A percentile compares a stretch with the other conserved stretches of the same genome.
phyloP scores from a whole-genome alignment of 2,113 vertebrate species.

The Myrmecobius fasciatus region DNA sequence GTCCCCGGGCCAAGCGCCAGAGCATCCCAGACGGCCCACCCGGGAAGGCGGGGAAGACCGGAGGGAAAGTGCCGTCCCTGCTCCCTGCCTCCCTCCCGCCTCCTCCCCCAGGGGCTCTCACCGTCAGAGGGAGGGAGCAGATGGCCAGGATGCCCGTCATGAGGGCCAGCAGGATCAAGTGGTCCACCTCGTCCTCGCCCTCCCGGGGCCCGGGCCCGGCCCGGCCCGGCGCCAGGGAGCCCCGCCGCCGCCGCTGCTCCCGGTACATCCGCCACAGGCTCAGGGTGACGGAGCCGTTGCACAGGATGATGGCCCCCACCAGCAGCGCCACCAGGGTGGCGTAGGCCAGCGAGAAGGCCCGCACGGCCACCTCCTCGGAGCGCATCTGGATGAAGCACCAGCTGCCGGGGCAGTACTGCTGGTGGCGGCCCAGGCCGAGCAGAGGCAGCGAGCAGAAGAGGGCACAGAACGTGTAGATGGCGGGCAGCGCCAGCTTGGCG shows the following conservation, averaged over 20 bases:
- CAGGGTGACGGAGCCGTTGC: slow-evolving; percentile 90
- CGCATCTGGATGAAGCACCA: slow-evolving; percentile 95
- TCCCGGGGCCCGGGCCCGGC: slow-evolving; percentile 74
- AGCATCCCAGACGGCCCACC: too few species aligned
- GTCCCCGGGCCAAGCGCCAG: not conserved
- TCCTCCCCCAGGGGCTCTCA: slow-evolving; percentile 78
- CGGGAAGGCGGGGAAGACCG: not conserved
- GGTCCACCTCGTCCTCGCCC: slow-evolving; percentile 90
- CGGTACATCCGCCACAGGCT: slow-evolving; percentile 92
- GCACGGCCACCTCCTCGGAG: slow-evolving; percentile 50
- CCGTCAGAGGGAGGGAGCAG: slow-evolving; percentile 92
- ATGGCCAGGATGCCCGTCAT: slow-evolving; percentile 91
- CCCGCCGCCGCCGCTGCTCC: slow-evolving; percentile 85
- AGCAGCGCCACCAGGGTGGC: slow-evolving; percentile 88
- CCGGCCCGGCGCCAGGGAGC: slow-evolving; percentile 78
- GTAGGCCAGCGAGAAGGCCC: slow-evolving; percentile 91
- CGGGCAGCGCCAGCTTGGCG: slow-evolving; percentile 84
- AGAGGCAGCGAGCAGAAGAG: slow-evolving; percentile 89
- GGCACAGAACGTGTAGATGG: slow-evolving; percentile 86
- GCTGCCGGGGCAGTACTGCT: slow-evolving; percentile 92
- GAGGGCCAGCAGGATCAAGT: slow-evolving; percentile 89
- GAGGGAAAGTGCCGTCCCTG: too few species aligned
- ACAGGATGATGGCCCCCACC: slow-evolving; percentile 87
- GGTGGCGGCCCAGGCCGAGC: slow-evolving; percentile 86
- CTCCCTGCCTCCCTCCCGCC: not conserved